phyloP scores from a whole-genome alignment of 2,888 invertebrate genomes.

The Zonitis immaculata region DNA sequence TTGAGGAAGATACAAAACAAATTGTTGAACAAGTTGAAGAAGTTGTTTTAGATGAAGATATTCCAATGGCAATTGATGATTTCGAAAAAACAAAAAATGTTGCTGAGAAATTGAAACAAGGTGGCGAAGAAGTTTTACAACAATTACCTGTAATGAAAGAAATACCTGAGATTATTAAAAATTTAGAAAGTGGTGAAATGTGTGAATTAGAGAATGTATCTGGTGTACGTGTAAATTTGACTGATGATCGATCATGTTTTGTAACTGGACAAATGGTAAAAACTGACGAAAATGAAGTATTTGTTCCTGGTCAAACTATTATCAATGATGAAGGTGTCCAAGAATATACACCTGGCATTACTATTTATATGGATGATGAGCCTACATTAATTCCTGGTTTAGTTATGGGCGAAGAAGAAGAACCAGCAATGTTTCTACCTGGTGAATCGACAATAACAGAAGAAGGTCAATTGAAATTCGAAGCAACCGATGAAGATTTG shows the following conservation, averaged over 20 bases:
- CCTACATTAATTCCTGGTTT: slow-evolving; percentile 76
- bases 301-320: slow-evolving; percentile 66
- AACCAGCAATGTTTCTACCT: slow-evolving; percentile 42
- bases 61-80: slow-evolving; percentile 52
- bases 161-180: slow-evolving; percentile 58
- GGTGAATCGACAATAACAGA: slow-evolving; percentile 45
- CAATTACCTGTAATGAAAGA: slow-evolving; percentile 59
- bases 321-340: slow-evolving; percentile 66
- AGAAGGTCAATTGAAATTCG: slow-evolving; percentile 43
- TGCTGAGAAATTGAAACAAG: slow-evolving; percentile 55
- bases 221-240: slow-evolving; percentile 51
- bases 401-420: slow-evolving; percentile 58
- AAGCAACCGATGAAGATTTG: slow-evolving; percentile 39
- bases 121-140: slow-evolving; percentile 51
- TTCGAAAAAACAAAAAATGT: slow-evolving; percentile 58
- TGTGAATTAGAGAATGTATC: slow-evolving; percentile 59
- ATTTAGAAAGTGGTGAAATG: slow-evolving; percentile 57
- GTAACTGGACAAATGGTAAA: slow-evolving; percentile 75
- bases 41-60: slow-evolving; percentile 42
- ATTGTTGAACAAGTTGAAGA: slow-evolving; percentile 69
- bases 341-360: slow-evolving; percentile 74
- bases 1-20: slow-evolving; percentile 67
- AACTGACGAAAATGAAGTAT: slow-evolving; percentile 48
- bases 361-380: slow-evolving; percentile 68
- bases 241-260: slow-evolving; percentile 64